These are phyloP conservation scores for Etheostoma cragini DNA, from an alignment of 2,113 vertebrate genomes.

Conservation along the genomic window DNA sequence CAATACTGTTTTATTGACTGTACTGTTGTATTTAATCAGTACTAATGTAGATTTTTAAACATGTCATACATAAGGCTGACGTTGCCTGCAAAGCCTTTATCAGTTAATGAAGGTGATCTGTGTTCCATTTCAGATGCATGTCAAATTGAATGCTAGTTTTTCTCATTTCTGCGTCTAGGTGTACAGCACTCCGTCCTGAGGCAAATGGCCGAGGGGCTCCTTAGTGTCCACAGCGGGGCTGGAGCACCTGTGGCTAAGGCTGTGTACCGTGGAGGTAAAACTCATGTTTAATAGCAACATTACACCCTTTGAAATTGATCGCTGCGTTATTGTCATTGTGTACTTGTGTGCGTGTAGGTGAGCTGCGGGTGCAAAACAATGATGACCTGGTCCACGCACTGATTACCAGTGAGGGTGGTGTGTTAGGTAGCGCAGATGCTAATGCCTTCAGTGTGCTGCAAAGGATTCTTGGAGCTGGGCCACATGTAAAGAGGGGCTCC, in stretches of 20 bases:
- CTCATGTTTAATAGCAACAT: not conserved
- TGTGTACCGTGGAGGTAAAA: conserved; percentile 89
- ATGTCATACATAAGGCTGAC: too few species aligned
- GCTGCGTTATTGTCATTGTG: not conserved
- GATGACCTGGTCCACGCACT: conserved; percentile 89
- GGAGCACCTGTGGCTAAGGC: conserved; percentile 84
- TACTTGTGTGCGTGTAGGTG: conserved; percentile 61
- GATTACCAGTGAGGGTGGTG: conserved; percentile 88
- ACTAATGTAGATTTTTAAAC: too few species aligned
- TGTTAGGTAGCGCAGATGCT: conserved; percentile 83
- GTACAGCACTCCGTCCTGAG: conserved; percentile 89
- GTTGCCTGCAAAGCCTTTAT: too few species aligned
- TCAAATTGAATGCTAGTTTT: not conserved
- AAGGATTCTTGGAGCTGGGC: conserved; percentile 89
- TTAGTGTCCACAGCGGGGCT: conserved; percentile 86
- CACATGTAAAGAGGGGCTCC: conserved; percentile 91
- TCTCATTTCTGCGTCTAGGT: conserved; percentile 77
- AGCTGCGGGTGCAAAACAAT: conserved; percentile 87
- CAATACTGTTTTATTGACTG: too few species aligned
- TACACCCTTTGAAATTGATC: accelerated
- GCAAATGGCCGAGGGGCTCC: conserved; percentile 89
- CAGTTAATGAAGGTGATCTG: not conserved
- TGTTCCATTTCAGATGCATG: not conserved
- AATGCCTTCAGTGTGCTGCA: conserved; percentile 91
- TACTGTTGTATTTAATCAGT: too few species aligned